Percentiles rank a stretch among this genome's conserved stretches.
phyloP scores from a whole-genome alignment of 2,113 vertebrate genomes.

The Callaeas wilsoni region DNA sequence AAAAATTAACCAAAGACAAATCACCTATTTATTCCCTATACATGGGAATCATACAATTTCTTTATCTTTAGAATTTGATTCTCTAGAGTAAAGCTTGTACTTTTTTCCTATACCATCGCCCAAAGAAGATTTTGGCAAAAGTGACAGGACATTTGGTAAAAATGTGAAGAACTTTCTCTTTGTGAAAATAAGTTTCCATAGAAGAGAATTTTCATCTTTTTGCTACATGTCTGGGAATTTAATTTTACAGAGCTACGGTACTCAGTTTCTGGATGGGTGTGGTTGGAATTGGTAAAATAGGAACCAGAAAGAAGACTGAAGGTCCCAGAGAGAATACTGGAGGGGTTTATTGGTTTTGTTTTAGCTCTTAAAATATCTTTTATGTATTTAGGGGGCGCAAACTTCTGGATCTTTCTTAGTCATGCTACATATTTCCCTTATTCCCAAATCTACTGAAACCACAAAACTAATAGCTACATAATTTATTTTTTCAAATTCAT shows the following conservation, averaged over 20 bases:
- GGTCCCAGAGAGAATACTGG: background rate
- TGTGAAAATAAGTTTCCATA: background rate
- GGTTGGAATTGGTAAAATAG: background rate
- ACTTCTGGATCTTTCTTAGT: background rate
- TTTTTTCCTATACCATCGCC: background rate
- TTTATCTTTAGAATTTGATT: background rate
- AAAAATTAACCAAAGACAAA: background rate
- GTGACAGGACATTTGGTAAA: background rate
- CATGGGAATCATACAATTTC: background rate
- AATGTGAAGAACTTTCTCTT: background rate
- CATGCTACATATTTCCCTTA: background rate
- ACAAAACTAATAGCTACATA: background rate
- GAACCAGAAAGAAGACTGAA: background rate
- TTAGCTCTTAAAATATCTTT: background rate
- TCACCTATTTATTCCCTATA: background rate
- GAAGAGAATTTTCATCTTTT: background rate
- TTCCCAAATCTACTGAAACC: background rate
- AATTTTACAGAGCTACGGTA: fast-evolving
- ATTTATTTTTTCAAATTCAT: background rate
- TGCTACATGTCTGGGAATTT: background rate
- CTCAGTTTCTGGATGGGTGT: background rate
- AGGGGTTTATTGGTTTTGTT: background rate
- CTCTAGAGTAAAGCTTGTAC: background rate
- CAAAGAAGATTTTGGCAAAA: background rate
- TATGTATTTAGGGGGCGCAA: fast-evolving